Evolutionary conservation across 1,140 invertebrate species (phyloP), one percentile per base, ranked within the genome.

Genomic region (Zaprionus gabonicus): DNA sequence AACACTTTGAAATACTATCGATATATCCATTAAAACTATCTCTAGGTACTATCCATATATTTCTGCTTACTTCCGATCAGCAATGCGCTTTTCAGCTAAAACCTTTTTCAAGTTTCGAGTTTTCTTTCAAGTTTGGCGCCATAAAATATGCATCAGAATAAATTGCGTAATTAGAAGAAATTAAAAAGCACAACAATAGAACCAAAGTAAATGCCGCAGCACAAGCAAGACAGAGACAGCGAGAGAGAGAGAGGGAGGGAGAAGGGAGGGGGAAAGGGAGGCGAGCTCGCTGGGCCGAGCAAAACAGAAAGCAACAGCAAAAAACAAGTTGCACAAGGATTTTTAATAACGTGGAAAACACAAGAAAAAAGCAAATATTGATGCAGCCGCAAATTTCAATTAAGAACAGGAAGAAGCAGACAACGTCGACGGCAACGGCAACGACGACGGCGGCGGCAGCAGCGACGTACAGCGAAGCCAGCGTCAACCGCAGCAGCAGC

Each of bases 381-480:
- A 91, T 91, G 88, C 86, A 91, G 91, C 90, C 91, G 86, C 91
- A 92, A 92, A 92, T 92, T 92, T 92, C 91, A 92, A 92, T 92
- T 92, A 91, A 91, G 91, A 85, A 84, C 82, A 91, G 90, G 85
- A 86, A 90, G 80, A 80, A 80, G 77, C 73, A 81, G 80, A 81
- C 73, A 84, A 63, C 70, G 68, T 70, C 67, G 63, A 67, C 70
- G 60, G 49, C 70, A 62, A 49, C 64, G 44, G 28, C 68, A 59
- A 17, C 58, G 77, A 17, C 75, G 62, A 64, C 58, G 57, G 4
- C 65, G 55, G 3, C 58, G 77, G 31, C 63, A 62, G 23, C 68
- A 27, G 34, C 68, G 67, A 12, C 53, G 49, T 9, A 5, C 64
- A 69, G 17, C 59, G 68, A 34, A 60, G 68, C 69, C 46, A 60